These are phyloP conservation scores for Lonchura striata DNA, from an alignment of 2,113 vertebrate genomes.

Conservation along the genomic window DNA sequence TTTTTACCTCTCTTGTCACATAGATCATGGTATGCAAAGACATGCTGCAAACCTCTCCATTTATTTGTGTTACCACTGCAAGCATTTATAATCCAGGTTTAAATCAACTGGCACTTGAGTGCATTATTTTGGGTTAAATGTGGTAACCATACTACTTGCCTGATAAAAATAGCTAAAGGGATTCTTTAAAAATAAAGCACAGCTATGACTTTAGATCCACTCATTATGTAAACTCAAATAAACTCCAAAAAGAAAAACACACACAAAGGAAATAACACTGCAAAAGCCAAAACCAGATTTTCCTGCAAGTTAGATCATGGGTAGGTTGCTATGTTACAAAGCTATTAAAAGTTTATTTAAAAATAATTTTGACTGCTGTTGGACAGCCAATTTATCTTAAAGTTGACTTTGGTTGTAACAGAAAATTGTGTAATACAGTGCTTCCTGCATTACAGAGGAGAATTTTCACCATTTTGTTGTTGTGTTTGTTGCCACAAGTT, in stretches of 20 bases:
- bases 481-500: not conserved
- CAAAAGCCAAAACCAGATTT: constrained; percentile 42
- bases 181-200: constrained; percentile 12
- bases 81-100: not conserved
- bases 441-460: not conserved
- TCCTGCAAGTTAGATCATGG: constrained; percentile 35
- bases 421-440: constrained; percentile 10
- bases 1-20: not conserved
- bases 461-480: not conserved
- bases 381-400: constrained; percentile 47
- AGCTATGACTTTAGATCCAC: not conserved
- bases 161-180: constrained; percentile 8
- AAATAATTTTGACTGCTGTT: constrained; percentile 52
- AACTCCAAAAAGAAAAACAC: constrained; percentile 50
- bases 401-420: constrained; percentile 23
- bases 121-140: not conserved
- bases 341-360: constrained; percentile 35
- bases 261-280: constrained; percentile 35
- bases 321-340: constrained; percentile 29
- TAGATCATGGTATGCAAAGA: not conserved
- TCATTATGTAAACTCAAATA: constrained; percentile 42
- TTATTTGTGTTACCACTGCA: not conserved
- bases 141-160: not conserved
- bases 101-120: not conserved
- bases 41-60: not conserved